Evolutionary conservation across 2,113 vertebrate species (phyloP), one percentile per base, ranked within the genome.

Genomic region (Motacilla tschutschensis): DNA sequence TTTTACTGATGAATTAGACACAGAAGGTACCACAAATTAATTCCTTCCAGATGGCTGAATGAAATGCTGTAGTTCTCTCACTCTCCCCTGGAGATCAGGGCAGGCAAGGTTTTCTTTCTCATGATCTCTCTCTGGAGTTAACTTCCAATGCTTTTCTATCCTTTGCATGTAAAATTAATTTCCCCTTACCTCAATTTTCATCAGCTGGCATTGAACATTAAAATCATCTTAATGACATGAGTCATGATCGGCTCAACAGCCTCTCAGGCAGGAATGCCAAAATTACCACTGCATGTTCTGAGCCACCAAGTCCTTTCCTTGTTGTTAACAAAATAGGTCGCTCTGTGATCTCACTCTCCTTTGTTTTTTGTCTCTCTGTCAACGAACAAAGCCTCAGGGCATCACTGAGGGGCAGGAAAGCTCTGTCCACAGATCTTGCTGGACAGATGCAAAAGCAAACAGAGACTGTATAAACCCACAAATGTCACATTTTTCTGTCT

Each of bases 1-100:
- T 83, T 94, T 83, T 89, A 53, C 74, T 75, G 57, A 91, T 40
- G 38, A 85, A 93, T 92, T 87, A 72, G 73, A 79, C 75, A 83
- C 94, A 87, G 85, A 95, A 94, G 84, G 65, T 79, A 77, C 62
- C 50, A 74, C 57, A 93, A 91, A 92, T 79, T 64, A 83, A 94
- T 94, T 93, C 57, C 76, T 93, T 94, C 90, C 90, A 94, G 92
- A 92, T 88, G 90, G 86, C 33, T 88, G 82, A 79, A 70, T 90
- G 73, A 92, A 91, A 92, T 79, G 48, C 65, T 90, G 72, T 44
- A 46, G 64, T 53, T 90, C 47, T 77, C 44, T 82, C n/a, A 31
- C 64, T 82, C 28, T 87, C 36, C 85, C 72, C 60, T 58, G 84
- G 90, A 93, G 69, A 88, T 88, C 33, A 46, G 41, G 48, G n/a